Evolutionary conservation across 2,888 invertebrate species (phyloP).

Genomic region (Drosophila sordidula): DNA sequence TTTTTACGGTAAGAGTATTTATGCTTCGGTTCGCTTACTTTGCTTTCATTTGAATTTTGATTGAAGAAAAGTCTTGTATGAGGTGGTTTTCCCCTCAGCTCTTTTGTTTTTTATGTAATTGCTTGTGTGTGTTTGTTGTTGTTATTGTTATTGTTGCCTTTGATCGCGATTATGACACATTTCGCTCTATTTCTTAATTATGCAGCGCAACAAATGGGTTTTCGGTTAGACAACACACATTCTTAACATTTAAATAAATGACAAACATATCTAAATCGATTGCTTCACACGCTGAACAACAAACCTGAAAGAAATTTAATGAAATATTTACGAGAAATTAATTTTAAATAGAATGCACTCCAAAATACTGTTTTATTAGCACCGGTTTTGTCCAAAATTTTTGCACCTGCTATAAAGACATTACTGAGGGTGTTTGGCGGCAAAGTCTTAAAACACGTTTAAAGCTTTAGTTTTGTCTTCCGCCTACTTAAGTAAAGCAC

Average conservation of each 20-base stretch:
- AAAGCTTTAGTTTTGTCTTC: slow-evolving; percentile 47
- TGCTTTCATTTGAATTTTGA: slow-evolving; percentile 34
- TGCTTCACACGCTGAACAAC: not conserved
- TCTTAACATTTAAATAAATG: slow-evolving; percentile 21
- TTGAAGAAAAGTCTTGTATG: slow-evolving; percentile 37
- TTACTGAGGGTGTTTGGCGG: slow-evolving; percentile 39
- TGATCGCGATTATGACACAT: slow-evolving; percentile 46
- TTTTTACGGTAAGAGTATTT: slow-evolving; percentile 41
- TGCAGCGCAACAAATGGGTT: slow-evolving; percentile 37
- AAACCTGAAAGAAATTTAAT: slow-evolving; percentile 6
- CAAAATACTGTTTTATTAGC: slow-evolving; percentile 5
- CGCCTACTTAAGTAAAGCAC: slow-evolving; percentile 59
- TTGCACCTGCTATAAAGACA: slow-evolving; percentile 19
- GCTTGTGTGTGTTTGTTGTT: slow-evolving; percentile 10
- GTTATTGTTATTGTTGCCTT: slow-evolving; percentile 7
- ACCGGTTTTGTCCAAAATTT: slow-evolving; percentile 31
- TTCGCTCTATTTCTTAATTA: slow-evolving; percentile 50
- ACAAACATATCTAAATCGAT: slow-evolving; percentile 7
- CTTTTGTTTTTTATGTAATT: slow-evolving; percentile 50
- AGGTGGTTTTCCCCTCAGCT: slow-evolving; percentile 29
- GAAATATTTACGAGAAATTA: not conserved
- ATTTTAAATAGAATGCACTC: not conserved
- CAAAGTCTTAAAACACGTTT: slow-evolving; percentile 33
- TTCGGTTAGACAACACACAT: slow-evolving; percentile 9
- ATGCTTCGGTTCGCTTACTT: slow-evolving; percentile 14